Percentiles rank a stretch among this genome's conserved stretches.
These are phyloP conservation scores for Cabera pusaria DNA, from an alignment of 2,888 invertebrate genomes.

Conservation along the genomic window DNA sequence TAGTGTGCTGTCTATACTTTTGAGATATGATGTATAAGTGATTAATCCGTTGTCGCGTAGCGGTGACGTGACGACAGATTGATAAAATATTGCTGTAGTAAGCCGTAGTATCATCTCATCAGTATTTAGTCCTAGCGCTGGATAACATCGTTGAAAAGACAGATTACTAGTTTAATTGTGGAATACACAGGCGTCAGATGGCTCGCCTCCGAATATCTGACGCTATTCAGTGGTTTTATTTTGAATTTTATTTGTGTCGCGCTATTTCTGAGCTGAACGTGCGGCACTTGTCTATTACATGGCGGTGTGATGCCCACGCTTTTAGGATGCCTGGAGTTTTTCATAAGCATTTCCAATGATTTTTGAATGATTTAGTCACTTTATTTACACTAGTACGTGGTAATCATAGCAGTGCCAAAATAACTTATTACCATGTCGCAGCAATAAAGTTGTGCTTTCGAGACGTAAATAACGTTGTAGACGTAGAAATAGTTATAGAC, in stretches of 20 bases:
- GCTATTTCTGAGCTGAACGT: conserved; percentile 77
- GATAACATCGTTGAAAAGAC: conserved; percentile 35
- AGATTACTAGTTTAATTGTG: conserved; percentile 54
- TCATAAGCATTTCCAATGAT: too few species aligned
- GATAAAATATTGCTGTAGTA: too few species aligned
- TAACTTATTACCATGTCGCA: too few species aligned
- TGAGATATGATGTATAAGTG: too few species aligned
- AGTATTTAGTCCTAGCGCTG: conserved; percentile 10
- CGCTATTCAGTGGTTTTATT: conserved; percentile 79
- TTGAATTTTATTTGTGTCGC: conserved; percentile 82
- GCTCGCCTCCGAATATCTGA: conserved; percentile 64
- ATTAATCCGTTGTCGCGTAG: too few species aligned
- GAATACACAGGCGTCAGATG: conserved; percentile 52
- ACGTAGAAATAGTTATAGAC: too few species aligned
- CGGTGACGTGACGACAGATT: too few species aligned
- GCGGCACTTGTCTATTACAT: conserved; percentile 77
- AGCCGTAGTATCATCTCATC: too few species aligned
- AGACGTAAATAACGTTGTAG: conserved; percentile 2
- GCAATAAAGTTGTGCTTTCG: too few species aligned
- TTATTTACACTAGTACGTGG: too few species aligned
- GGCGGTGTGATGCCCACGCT: conserved; percentile 66
- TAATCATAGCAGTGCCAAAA: too few species aligned
- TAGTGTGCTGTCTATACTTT: too few species aligned
- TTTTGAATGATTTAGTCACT: conserved; percentile 22
- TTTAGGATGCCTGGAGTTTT: conserved; percentile 47